Conservation (phyloP, 2,888 invertebrate species). For the Lasiommata megera region DNA sequence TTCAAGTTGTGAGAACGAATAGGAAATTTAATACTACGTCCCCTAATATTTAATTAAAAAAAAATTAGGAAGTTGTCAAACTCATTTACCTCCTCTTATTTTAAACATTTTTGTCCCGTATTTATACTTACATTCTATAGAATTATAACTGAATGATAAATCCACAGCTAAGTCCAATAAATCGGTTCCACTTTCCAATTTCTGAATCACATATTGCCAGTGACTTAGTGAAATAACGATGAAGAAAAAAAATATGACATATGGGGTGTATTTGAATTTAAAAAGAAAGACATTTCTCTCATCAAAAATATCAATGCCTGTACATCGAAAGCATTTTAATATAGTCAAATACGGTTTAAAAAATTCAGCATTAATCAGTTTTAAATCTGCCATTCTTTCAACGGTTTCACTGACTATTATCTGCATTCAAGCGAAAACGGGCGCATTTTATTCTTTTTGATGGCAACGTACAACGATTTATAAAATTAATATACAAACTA, state of each 20-base stretch:
- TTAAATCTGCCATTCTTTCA: conserved; percentile 26
- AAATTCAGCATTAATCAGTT: conserved; percentile 25
- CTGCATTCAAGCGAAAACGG: background rate
- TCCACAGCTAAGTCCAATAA: conserved; percentile 29
- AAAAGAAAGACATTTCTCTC: conserved; percentile 18
- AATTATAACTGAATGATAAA: conserved; percentile 27
- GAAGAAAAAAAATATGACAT: conserved; percentile 19
- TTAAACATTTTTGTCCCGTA: too few species aligned
- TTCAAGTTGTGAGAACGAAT: too few species aligned
- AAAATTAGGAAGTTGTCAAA: too few species aligned
- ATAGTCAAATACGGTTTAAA: conserved; percentile 29
- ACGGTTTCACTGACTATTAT: background rate
- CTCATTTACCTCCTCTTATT: too few species aligned
- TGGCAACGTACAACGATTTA: conserved; percentile 14
- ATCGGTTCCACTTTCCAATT: conserved; percentile 14
- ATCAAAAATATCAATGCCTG: conserved; percentile 32
- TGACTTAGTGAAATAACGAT: conserved; percentile 16
- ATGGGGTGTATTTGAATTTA: conserved; percentile 23
- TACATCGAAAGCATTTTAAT: conserved; percentile 25
- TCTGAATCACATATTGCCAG: conserved; percentile 22
- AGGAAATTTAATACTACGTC: too few species aligned
- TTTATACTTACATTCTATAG: conserved; percentile 26
- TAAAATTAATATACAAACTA: conserved; percentile 8
- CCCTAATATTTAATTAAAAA: too few species aligned
- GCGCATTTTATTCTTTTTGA: conserved; percentile 4